Evolutionary conservation across 2,888 invertebrate species (phyloP).

Genomic region (Ceraclea dissimilis): DNA sequence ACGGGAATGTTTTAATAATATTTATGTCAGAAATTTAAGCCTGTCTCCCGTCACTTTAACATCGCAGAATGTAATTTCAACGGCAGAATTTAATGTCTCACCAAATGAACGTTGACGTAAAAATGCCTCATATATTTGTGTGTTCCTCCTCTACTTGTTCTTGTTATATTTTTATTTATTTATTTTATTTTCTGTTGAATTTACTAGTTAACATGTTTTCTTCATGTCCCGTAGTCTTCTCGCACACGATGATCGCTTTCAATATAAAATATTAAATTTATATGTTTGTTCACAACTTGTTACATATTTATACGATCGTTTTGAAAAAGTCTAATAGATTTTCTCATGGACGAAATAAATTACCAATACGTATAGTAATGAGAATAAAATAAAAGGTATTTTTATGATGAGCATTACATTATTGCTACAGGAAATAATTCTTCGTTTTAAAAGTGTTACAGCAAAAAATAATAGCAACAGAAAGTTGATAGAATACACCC

Average conservation of each 20-base stretch:
- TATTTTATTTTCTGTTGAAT: slow-evolving; percentile 17
- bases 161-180: background rate
- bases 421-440: too few relatives aligned
- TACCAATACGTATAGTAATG: too few relatives aligned
- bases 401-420: too few relatives aligned
- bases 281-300: background rate
- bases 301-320: too few relatives aligned
- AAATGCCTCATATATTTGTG: slow-evolving; percentile 22
- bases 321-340: too few relatives aligned
- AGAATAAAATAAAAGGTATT: too few relatives aligned
- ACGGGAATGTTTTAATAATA: too few relatives aligned
- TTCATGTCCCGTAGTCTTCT: background rate
- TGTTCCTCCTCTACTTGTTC: background rate
- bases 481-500: too few relatives aligned
- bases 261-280: background rate
- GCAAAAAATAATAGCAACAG: too few relatives aligned
- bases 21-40: background rate
- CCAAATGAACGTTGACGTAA: slow-evolving; percentile 26
- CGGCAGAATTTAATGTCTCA: slow-evolving; percentile 23
- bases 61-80: slow-evolving; percentile 21
- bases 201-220: slow-evolving; percentile 26
- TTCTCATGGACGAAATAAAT: too few relatives aligned
- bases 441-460: too few relatives aligned
- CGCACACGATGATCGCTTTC: background rate
- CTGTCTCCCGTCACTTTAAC: slow-evolving; percentile 20